Evolutionary conservation across 2,797 vertebrate genomes (phyloP).

Genomic region (Potorous gilbertii): DNA sequence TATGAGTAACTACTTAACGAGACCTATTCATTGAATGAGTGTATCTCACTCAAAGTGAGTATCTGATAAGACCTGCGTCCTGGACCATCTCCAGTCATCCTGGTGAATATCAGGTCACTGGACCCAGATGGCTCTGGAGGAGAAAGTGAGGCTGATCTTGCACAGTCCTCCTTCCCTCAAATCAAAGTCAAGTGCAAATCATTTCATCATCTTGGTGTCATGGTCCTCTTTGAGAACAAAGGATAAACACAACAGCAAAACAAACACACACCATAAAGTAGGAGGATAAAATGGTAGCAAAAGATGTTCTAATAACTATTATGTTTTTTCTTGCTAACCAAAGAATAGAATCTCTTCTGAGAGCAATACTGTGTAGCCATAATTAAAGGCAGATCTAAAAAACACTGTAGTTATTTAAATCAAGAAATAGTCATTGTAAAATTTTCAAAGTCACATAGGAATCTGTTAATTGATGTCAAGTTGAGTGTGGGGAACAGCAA

Average conservation of each 20-base stretch:
- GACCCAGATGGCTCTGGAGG: no score
- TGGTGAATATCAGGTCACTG: no score
- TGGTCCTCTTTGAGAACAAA: no score
- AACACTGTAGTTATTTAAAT: background rate
- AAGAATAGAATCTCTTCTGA: background rate
- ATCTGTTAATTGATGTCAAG: background rate
- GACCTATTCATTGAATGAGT: no score
- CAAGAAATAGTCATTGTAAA: background rate
- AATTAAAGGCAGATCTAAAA: background rate
- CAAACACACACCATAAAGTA: background rate
- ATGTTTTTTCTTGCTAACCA: background rate
- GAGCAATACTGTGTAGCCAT: background rate
- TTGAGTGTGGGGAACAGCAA: background rate
- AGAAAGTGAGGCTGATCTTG: no score
- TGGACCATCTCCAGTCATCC: no score
- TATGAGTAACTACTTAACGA: no score
- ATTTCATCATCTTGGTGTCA: no score
- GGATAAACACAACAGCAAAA: background rate
- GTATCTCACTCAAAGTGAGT: no score
- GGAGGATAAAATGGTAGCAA: background rate
- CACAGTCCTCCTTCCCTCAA: no score
- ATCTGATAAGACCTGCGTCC: no score
- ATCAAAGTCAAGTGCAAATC: no score
- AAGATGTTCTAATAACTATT: background rate
- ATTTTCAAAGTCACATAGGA: background rate